A percentile compares a stretch with the other conserved stretches of the same genome.
These are phyloP conservation scores for Ciconia boyciana DNA, from an alignment of 2,113 vertebrate species.

Conservation along the genomic window DNA sequence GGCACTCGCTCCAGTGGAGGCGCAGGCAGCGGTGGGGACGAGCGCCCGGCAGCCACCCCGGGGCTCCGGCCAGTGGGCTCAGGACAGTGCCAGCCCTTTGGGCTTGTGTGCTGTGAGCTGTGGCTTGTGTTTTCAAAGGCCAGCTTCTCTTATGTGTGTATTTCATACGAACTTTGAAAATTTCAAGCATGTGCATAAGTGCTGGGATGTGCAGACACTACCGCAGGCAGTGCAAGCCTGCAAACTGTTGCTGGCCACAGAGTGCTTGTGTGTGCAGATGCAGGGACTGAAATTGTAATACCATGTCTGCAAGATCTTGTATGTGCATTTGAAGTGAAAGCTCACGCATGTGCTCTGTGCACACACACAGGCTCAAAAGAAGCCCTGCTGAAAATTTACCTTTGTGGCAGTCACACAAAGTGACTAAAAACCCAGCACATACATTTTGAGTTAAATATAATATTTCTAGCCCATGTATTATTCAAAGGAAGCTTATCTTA, in stretches of 20 bases:
- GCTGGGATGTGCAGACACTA: not conserved
- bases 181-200: accelerated
- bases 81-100: accelerated
- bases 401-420: not conserved
- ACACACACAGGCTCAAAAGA: not conserved
- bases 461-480: not conserved
- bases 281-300: not conserved
- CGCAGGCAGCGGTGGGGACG: accelerated
- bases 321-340: not conserved
- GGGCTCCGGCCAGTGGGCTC: not conserved
- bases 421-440: not conserved
- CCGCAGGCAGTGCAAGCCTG: not conserved
- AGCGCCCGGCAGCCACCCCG: accelerated
- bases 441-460: not conserved
- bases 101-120: not conserved
- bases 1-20: accelerated
- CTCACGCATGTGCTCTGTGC: accelerated
- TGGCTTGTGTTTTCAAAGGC: not conserved
- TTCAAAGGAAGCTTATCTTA: not conserved
- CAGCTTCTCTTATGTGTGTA: not conserved
- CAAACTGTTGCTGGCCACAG: not conserved
- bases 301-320: not conserved
- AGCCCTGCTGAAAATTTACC: not conserved
- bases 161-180: not conserved
- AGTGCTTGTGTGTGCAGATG: not conserved